phyloP scores from a whole-genome alignment of 2,113 vertebrate species.

The Pteruthius melanotis region DNA sequence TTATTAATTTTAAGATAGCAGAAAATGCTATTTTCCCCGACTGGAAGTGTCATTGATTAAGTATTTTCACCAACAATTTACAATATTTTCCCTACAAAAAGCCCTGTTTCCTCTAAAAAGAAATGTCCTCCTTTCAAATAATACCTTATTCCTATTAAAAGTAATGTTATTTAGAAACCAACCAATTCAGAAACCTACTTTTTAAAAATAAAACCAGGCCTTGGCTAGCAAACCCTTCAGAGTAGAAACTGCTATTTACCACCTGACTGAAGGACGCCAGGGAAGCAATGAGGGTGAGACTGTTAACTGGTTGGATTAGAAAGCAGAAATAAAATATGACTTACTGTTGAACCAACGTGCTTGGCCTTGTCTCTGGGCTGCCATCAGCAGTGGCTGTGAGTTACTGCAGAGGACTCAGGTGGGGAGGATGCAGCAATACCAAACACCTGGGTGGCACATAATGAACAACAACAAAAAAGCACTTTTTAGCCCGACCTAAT shows the following conservation, averaged over 20 bases:
- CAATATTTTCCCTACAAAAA: not conserved
- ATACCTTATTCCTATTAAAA: not conserved
- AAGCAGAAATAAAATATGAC: not conserved
- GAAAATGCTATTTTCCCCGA: not conserved
- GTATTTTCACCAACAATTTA: not conserved
- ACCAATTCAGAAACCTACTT: not conserved
- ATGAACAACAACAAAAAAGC: not conserved
- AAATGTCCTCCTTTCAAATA: not conserved
- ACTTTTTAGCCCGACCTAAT: not conserved
- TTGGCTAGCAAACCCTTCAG: not conserved
- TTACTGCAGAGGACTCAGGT: not conserved
- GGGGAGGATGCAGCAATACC: not conserved
- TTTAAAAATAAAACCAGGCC: not conserved
- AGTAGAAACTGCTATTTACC: not conserved
- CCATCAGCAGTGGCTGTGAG: not conserved
- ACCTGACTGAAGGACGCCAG: not conserved
- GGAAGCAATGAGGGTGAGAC: not conserved
- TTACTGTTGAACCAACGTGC: not conserved
- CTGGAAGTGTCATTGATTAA: not conserved
- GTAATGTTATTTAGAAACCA: not conserved
- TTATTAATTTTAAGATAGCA: not conserved
- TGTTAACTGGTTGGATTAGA: not conserved
- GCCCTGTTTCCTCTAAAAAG: not conserved
- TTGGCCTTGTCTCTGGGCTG: not conserved
- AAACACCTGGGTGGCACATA: not conserved